A percentile compares a stretch with the other conserved stretches of the same genome.
Evolutionary conservation across 2,113 vertebrate species (phyloP).

Genomic region (Leptobrachium ailaonicum): DNA sequence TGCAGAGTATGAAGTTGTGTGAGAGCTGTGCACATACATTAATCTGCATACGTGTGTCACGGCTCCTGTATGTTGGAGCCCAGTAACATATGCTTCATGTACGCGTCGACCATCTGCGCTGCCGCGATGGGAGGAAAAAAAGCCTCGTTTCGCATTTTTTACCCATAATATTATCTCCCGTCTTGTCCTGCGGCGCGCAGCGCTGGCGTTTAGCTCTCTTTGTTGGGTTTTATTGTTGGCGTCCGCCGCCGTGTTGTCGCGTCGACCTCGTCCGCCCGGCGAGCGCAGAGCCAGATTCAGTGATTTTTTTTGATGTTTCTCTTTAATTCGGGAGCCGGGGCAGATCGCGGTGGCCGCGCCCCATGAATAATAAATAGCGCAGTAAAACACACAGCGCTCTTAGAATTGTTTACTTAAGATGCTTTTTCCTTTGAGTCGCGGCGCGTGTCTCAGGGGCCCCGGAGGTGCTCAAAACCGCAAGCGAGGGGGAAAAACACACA

Average conservation of each 20-base stretch:
- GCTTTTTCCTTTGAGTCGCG: conserved; percentile 21
- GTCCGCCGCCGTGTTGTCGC: too few species aligned
- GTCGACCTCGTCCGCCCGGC: too few species aligned
- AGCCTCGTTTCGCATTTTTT: not conserved
- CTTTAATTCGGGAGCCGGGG: conserved; percentile 18
- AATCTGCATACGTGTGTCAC: not conserved
- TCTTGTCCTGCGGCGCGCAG: too few species aligned
- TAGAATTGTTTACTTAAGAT: conserved; percentile 28
- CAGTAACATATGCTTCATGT: not conserved
- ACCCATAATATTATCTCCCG: not conserved
- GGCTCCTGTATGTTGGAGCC: not conserved
- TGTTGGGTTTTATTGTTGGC: too few species aligned
- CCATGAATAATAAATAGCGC: conserved; percentile 30
- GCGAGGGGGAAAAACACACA: not conserved
- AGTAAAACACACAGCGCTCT: conserved; percentile 28
- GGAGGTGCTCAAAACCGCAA: conserved; percentile 7
- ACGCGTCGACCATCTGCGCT: not conserved
- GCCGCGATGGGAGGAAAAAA: not conserved
- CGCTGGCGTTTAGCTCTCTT: too few species aligned
- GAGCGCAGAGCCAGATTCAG: not conserved
- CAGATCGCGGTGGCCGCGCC: not conserved
- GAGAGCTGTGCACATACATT: not conserved
- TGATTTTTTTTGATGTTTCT: not conserved
- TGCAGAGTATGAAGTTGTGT: too few species aligned
- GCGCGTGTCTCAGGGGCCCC: conserved; percentile 11